Evolutionary conservation across 2,797 vertebrate species (phyloP), one percentile per base, ranked within the genome.

Genomic region (Sebastes hubbsi): DNA sequence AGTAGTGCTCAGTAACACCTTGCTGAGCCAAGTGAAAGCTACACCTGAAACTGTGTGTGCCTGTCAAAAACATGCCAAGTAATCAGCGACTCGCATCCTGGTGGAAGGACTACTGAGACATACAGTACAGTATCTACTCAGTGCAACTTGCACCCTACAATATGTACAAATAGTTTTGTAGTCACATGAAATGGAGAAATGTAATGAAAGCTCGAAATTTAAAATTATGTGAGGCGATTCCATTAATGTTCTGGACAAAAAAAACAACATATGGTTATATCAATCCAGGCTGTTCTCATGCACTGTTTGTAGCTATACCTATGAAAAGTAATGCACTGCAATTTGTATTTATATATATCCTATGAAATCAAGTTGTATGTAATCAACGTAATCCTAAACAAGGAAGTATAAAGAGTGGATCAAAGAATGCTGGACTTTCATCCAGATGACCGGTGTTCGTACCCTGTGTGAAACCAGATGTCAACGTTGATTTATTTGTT

Each of bases 51-150:
- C 32, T 32, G 59, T 34, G 64, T 20, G 60, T 76, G 46, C 25
- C 25, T 66, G 38, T 86, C 80, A 75, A 66, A 67, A 34, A 29
- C 67, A 71, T 42, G 24, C n/a, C 24, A 49, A 77, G 24, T 55
- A 69, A 82, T 77, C 61, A 85, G 68, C 27, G 2, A 25, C 32
- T 82, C 66, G 70, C 74, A 58, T 77, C 61, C 70, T 65, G 65
- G 32, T 63, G 72, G 24, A 54, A 67, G 25, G 64, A 29, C 32
- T 6, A 56, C 75, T 34, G 59, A 73, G 54, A 81, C 52, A 29
- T 16, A 30, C 38, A 65, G 27, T 16, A 64, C n/a, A 63, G n/a
- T 38, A 62, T 10, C 25, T 30, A 34, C 5, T 27, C 6, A 25
- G 20, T 24, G 4, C 54, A 62, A 65, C 55, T 67, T 25, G 1